Base-by-base conservation (phyloP, 2,888 invertebrate species). In the Synanthedon andrenaeformis region DNA sequence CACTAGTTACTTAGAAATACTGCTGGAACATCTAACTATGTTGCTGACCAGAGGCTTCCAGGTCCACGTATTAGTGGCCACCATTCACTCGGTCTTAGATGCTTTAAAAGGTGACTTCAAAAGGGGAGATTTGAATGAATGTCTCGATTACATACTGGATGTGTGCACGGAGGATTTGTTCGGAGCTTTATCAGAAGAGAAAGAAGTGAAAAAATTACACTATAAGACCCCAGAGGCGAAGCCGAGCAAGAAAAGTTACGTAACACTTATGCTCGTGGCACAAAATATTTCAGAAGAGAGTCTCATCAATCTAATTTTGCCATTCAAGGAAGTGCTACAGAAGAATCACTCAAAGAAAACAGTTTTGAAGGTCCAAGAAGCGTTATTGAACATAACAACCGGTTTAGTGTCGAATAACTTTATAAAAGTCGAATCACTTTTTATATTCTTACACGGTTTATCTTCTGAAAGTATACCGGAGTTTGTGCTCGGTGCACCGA, bases 91-190 rank as follows among this genome's bases (percentile, higher is more conserved):
- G 0, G 91, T 99, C 4, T 79, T 99, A 52, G 91, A 91, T 55
- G 90, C 92, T 28, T 74, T 97, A 54, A 92, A 92, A 68, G 82
- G 89, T 0, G 79, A 89, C n/a, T 91, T 97, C 57, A 89, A 92
- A 72, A 88, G 92, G 0, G 91, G 91, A 0, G 94, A 97, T 67
- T 89, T 98, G n/a, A 94, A 97, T 70, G 76, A 89, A 1, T 93
- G 94, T 68, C 80, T 97, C 23, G 83, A 91, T 53, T 92, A 92
- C 57, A 91, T 98, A 52, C 79, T 96, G 12, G 92, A 95, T 72
- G 94, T 97, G 4, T 96, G 96, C 60, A 90, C 92, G 49, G 92
- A 94, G 57, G 98, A 99, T 79, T 88, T 98, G 45, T 98, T 98
- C 72, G 97, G 97, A 0, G 89, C 91, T 12, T 86, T 94, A 4